Conservation (phyloP, 2,797 vertebrate species). For the Lacerta agilis region DNA sequence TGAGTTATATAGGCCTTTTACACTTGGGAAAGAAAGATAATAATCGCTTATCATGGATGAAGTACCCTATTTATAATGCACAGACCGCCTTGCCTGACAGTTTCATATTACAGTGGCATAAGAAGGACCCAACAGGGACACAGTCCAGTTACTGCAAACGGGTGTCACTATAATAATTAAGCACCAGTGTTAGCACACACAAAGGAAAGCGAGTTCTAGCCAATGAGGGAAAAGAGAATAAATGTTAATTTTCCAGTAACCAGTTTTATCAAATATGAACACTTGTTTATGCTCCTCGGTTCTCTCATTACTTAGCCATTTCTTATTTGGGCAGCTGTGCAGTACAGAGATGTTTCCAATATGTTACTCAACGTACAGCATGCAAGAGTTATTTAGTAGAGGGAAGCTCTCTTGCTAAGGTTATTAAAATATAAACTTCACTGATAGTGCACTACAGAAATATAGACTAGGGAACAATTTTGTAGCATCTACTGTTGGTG, state of each 20-base stretch:
- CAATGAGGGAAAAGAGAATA: conserved; percentile 61
- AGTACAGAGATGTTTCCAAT: neutral
- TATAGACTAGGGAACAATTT: rapidly evolving
- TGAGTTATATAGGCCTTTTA: conserved; percentile 77
- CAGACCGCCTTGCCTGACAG: conserved; percentile 78
- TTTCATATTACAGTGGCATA: conserved; percentile 77
- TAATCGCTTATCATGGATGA: conserved; percentile 81
- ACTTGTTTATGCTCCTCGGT: conserved; percentile 29
- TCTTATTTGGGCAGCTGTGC: neutral
- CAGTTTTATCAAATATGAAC: conserved; percentile 61
- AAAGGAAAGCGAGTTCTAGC: conserved; percentile 50
- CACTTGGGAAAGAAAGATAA: conserved; percentile 82
- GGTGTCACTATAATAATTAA: conserved; percentile 77
- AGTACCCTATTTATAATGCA: conserved; percentile 81
- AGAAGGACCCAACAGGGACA: conserved; percentile 78
- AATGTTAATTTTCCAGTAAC: conserved; percentile 68
- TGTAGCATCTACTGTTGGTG: rapidly evolving
- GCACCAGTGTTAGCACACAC: conserved; percentile 64
- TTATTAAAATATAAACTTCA: conserved; percentile 1
- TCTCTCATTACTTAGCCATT: conserved; percentile 39
- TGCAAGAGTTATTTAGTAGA: conserved; percentile 13
- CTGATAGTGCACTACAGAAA: conserved; percentile 10
- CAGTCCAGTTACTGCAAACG: conserved; percentile 75
- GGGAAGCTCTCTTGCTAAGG: neutral
- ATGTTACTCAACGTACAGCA: neutral